phyloP scores from a whole-genome alignment of 2,113 vertebrate genomes.

The Aepyceros melampus region DNA sequence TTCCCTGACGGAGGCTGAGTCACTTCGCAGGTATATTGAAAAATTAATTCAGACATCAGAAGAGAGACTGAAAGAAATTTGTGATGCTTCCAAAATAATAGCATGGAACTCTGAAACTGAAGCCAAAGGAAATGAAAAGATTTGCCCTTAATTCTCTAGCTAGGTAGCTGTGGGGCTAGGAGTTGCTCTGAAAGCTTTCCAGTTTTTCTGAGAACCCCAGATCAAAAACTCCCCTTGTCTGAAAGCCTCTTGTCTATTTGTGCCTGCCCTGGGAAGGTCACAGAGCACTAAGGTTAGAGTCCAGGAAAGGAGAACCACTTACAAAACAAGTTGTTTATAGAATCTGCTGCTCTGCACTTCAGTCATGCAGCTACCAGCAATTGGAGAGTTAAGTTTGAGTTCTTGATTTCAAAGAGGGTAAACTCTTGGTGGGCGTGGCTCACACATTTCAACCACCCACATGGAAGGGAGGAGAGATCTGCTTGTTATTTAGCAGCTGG shows the following conservation, averaged over 20 bases:
- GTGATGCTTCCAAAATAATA: neutral
- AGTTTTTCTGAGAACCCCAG: neutral
- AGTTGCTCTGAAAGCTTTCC: neutral
- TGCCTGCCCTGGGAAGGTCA: neutral
- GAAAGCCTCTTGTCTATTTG: neutral
- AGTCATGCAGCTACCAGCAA: neutral
- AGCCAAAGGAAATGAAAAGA: neutral
- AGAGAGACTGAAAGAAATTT: neutral
- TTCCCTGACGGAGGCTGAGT: neutral
- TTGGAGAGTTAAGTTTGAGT: neutral
- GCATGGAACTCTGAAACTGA: neutral
- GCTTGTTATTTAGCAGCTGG: rapidly evolving
- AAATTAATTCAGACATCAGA: neutral
- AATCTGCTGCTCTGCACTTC: neutral
- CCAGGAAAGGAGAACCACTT: neutral
- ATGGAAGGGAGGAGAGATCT: neutral
- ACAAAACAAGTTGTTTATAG: neutral
- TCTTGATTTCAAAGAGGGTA: neutral
- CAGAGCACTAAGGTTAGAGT: neutral
- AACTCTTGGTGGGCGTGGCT: neutral
- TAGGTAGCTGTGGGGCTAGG: neutral
- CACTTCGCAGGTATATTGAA: neutral
- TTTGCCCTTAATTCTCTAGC: neutral
- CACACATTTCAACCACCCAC: neutral
- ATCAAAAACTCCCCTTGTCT: neutral